Base-by-base conservation (phyloP, 2,797 vertebrate genomes). In the Capromys pilorides region DNA sequence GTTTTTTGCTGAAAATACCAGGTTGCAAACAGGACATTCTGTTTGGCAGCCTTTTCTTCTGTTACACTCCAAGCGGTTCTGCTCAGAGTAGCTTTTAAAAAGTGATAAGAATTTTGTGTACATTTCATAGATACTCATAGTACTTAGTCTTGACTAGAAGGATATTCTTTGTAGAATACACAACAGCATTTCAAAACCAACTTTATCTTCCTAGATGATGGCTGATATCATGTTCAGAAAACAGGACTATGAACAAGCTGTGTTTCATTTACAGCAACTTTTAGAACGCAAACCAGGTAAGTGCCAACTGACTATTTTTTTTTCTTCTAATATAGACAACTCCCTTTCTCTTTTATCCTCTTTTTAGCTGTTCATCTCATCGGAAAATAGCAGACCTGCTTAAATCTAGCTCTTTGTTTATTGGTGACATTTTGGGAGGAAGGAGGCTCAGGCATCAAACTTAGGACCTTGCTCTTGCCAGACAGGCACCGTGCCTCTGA, bases 171-270 rank as follows among this genome's bases (percentile, higher is more conserved):
- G 6, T 88, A 66, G 91, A 93, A 88, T 49, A 69, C 4, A 66
- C 77, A 75, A 61, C 77, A 86, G 4, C 79, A 79, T 93, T 94
- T 96, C 92, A 97, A 49, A 97, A 86, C 66, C 49, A 80, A 13
- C 92, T 80, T 97, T 98, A 54, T 92, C 98, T 88, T 92, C 96
- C 66, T 98, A 99, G 99, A 99, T 99, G 99, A 99, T 99, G 99
- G 99, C 99, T 91, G 99, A 99, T 96, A 98, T 99, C 94, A 99
- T 99, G 99, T 99, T 99, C 97, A 98, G 98, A 98, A 99, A 99
- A 96, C 99, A 99, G 96, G 99, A 99, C 97, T 99, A 99, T 4
- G 99, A 99, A 84, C 98, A 99, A 98, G 99, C 99, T 21, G 98
- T 99, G 90, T 99, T 99, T 96, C 99, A 99, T 97, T 99, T 99